Evolutionary conservation across 2,888 invertebrate species (phyloP).

Genomic region (Mesoligia furuncula): DNA sequence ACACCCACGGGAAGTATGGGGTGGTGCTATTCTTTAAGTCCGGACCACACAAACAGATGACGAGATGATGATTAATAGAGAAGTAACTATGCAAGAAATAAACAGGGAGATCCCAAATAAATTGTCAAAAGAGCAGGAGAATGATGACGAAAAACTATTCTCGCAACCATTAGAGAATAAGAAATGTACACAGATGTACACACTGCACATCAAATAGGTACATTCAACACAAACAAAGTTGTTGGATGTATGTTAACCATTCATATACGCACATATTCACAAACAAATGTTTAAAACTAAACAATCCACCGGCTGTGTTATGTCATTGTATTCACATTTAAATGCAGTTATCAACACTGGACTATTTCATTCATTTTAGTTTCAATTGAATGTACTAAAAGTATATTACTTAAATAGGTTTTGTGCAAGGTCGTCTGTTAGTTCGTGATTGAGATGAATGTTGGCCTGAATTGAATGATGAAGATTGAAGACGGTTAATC

Average conservation of each 20-base stretch:
- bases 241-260: background rate
- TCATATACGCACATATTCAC: background rate
- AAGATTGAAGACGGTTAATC: background rate
- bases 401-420: background rate
- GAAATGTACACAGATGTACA: background rate
- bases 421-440: background rate
- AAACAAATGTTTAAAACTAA: slow-evolving; percentile 13
- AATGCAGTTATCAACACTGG: background rate
- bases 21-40: no score
- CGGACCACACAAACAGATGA: no score
- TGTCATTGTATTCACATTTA: slow-evolving; percentile 28
- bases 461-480: slow-evolving; percentile 12
- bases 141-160: no score
- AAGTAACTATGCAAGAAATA: no score
- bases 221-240: background rate
- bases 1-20: no score
- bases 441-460: background rate
- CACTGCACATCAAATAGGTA: background rate
- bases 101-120: no score
- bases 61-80: no score
- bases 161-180: background rate
- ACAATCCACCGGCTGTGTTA: background rate
- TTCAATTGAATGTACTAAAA: background rate
- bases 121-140: no score
- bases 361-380: background rate